A percentile compares a stretch with the other conserved stretches of the same genome.
These are phyloP conservation scores for Cephalopachus bancanus DNA, from an alignment of 2,797 vertebrate species.

Conservation along the genomic window DNA sequence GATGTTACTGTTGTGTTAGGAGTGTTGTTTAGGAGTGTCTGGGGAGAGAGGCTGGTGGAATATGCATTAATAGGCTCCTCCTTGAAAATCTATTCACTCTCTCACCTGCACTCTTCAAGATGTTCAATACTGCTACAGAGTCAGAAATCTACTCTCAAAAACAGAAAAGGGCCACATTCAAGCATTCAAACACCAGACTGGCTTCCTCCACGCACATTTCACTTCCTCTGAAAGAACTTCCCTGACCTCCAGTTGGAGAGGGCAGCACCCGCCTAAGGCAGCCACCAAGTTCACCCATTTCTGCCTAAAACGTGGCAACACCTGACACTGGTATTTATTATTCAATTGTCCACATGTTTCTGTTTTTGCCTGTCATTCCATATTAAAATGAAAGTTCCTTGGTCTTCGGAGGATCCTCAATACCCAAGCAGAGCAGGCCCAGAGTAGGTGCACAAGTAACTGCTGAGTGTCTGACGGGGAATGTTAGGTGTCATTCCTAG, in stretches of 20 bases:
- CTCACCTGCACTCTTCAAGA: neutral
- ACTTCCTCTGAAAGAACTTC: conserved; percentile 26
- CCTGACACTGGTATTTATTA: neutral
- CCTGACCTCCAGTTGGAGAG: neutral
- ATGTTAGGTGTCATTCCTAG: neutral
- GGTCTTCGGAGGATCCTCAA: neutral
- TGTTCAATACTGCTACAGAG: neutral
- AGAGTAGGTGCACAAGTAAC: neutral
- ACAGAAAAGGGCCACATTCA: neutral
- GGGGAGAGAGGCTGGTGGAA: no score
- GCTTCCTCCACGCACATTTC: conserved; percentile 34
- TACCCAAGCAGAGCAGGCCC: neutral
- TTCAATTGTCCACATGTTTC: conserved; percentile 30
- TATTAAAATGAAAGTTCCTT: neutral
- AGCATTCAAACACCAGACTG: conserved; percentile 40
- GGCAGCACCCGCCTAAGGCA: neutral
- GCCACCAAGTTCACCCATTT: neutral
- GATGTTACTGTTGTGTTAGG: conserved; percentile 26
- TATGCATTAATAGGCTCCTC: neutral
- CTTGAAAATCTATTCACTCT: conserved; percentile 35
- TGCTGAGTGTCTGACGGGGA: neutral
- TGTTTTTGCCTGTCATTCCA: neutral
- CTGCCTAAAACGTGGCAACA: neutral
- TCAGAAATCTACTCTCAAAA: conserved; percentile 29
- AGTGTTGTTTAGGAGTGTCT: neutral